Evolutionary conservation across 2,888 invertebrate genomes (phyloP), one percentile per base, ranked within the genome.

Genomic region (Oasisia sp.): DNA sequence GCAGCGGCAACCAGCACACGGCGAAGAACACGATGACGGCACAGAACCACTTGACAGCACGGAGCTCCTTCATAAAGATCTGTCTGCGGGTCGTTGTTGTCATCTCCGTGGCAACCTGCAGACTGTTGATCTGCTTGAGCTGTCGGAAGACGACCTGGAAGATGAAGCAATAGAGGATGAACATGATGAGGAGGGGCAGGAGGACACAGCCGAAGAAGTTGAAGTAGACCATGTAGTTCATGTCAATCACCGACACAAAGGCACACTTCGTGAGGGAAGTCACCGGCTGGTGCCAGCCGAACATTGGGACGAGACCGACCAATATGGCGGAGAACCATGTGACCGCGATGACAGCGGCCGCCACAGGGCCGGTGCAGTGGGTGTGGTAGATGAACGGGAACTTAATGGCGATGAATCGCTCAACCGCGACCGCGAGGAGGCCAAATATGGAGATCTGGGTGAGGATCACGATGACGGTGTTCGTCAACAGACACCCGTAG

Each of bases 391-490:
- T 92, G 93, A 95, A 96, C 1, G 96, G 96, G 92, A 95, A 94
- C 56, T 94, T 95, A 27, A 96, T 96, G 32, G 96, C 96, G 12
- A 95, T 91, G 92, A 95, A 96, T 90, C 96, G 94, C 91, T 96
- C 96, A 58, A 95, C 92, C 9, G 96, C 96, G 19, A 96, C 95
- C 4, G 94, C 95, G 38, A 95, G 93, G 74, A 96, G 94, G 92
- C 95, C 95, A 90, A 96, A 95, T 89, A 96, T 95, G 44, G 96
- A 96, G 91, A 95, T 95, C 93, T 96, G 96, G 5, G 96, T 96
- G 92, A 96, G 94, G 58, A 95, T 94, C 32, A 96, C 94, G 32
- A 96, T 94, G 32, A 95, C 93, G 4, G 95, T 95, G 93, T 96
- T 96, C n/a, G 95, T 94, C 32, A 94, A 74, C 90, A 96, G 94